Evolutionary conservation across 2,113 vertebrate genomes (phyloP).

Genomic region (Ceyx melanurus): DNA sequence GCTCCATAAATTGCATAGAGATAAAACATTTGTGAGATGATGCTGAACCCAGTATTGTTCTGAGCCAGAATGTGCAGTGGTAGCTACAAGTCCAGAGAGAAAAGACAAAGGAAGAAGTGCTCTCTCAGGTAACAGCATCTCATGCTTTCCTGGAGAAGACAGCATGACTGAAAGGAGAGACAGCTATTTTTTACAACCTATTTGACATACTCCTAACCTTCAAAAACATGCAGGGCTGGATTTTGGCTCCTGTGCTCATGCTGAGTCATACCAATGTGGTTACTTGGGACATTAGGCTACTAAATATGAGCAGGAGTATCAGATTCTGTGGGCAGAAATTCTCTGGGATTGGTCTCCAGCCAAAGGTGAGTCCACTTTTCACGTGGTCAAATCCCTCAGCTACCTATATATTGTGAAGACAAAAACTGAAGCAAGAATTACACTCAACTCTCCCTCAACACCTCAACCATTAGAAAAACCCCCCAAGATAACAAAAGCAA

Average conservation of each 20-base stretch:
- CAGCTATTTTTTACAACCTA: neutral
- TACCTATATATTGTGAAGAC: neutral
- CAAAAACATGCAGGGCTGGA: slow-evolving; percentile 15
- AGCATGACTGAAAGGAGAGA: neutral
- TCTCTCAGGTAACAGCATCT: neutral
- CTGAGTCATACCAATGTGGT: slow-evolving; percentile 20
- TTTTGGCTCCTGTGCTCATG: slow-evolving; percentile 42
- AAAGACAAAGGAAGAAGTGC: neutral
- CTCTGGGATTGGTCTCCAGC: slow-evolving; percentile 24
- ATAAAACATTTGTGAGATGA: neutral
- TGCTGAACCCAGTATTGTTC: neutral
- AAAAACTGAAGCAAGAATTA: neutral
- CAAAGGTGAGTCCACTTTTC: slow-evolving; percentile 22
- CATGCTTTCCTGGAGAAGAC: neutral
- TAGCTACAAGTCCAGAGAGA: neutral
- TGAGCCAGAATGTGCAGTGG: neutral
- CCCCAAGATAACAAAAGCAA: neutral
- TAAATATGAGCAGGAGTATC: slow-evolving; percentile 57
- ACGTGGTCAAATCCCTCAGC: neutral
- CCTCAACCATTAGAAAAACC: neutral
- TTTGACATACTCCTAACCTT: slow-evolving; percentile 58
- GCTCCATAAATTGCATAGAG: neutral
- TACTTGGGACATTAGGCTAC: neutral
- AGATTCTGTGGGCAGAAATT: slow-evolving; percentile 50
- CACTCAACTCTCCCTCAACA: neutral